Conservation (phyloP, 2,113 vertebrate genomes). For the Empidonax traillii region DNA sequence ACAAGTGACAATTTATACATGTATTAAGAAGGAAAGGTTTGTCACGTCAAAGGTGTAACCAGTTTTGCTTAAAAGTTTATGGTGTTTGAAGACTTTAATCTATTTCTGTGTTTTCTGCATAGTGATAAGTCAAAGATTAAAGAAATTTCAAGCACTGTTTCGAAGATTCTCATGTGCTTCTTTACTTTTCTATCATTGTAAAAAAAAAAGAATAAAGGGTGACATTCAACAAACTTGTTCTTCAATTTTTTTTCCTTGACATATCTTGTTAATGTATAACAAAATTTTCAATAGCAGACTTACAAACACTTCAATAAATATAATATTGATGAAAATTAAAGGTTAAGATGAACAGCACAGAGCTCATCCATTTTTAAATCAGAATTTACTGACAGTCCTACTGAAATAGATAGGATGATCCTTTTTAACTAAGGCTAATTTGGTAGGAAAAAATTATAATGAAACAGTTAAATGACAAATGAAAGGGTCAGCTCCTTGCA, state of each 20-base stretch:
- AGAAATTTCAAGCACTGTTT: not conserved
- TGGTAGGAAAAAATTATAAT: slow-evolving; percentile 62
- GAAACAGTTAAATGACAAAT: slow-evolving; percentile 63
- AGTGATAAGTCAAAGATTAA: slow-evolving; percentile 10
- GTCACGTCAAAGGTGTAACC: not conserved
- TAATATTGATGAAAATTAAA: slow-evolving; percentile 67
- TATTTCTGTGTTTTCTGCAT: slow-evolving; percentile 30
- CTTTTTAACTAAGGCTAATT: slow-evolving; percentile 71
- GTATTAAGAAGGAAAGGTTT: not conserved
- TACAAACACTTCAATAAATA: not conserved
- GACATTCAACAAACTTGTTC: slow-evolving; percentile 33
- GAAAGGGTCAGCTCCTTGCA: slow-evolving; percentile 52
- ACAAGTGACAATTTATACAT: not conserved
- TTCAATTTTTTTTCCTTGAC: slow-evolving; percentile 26
- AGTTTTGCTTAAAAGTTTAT: not conserved
- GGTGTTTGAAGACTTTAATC: not conserved
- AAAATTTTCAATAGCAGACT: slow-evolving; percentile 4
- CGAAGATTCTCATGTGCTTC: not conserved
- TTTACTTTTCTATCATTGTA: not conserved
- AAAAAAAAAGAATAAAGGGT: not conserved
- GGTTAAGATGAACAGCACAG: slow-evolving; percentile 1
- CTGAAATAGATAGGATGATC: slow-evolving; percentile 68
- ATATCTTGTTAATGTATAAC: slow-evolving; percentile 28
- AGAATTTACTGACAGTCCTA: slow-evolving; percentile 34
- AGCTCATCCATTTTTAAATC: slow-evolving; percentile 67